These are phyloP conservation scores for Maconellicoccus hirsutus DNA, from an alignment of 1,140 invertebrate species.

Conservation along the genomic window DNA sequence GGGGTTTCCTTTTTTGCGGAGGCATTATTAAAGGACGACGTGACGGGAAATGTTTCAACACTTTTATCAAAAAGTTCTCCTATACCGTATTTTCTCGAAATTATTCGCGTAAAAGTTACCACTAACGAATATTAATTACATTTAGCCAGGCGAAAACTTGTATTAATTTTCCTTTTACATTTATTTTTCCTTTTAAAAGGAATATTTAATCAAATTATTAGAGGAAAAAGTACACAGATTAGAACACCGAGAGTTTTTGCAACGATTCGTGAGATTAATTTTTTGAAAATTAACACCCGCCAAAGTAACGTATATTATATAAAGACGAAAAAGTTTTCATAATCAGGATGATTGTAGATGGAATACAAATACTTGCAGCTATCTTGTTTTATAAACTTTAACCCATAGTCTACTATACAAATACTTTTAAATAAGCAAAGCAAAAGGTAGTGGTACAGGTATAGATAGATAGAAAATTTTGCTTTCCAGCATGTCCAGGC, in stretches of 20 bases:
- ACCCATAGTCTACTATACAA: too few relatives aligned
- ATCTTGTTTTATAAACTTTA: too few relatives aligned
- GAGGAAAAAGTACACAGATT: slow-evolving; percentile 4
- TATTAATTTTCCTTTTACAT: slow-evolving; percentile 20
- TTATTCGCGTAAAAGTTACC: slow-evolving; percentile 20
- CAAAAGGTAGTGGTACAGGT: too few relatives aligned
- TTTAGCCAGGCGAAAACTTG: slow-evolving; percentile 19
- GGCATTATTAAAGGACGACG: slow-evolving; percentile 22
- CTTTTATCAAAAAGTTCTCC: slow-evolving; percentile 18
- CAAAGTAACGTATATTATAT: background rate
- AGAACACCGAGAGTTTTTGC: background rate
- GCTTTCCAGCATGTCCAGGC: too few relatives aligned
- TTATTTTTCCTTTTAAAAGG: slow-evolving; percentile 16
- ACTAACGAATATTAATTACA: slow-evolving; percentile 19
- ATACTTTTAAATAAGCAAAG: too few relatives aligned
- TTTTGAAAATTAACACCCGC: background rate
- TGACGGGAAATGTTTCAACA: slow-evolving; percentile 18
- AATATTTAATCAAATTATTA: slow-evolving; percentile 21
- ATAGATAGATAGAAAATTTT: too few relatives aligned
- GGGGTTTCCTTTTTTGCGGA: slow-evolving; percentile 14
- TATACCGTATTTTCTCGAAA: slow-evolving; percentile 18
- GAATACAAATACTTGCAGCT: background rate
- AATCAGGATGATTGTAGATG: background rate
- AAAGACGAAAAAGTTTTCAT: background rate
- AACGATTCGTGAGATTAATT: slow-evolving; percentile 2